Percentiles rank a stretch among this genome's conserved stretches.
Evolutionary conservation across 2,113 vertebrate genomes (phyloP).

Genomic region (Myanophis thanlyinensis): DNA sequence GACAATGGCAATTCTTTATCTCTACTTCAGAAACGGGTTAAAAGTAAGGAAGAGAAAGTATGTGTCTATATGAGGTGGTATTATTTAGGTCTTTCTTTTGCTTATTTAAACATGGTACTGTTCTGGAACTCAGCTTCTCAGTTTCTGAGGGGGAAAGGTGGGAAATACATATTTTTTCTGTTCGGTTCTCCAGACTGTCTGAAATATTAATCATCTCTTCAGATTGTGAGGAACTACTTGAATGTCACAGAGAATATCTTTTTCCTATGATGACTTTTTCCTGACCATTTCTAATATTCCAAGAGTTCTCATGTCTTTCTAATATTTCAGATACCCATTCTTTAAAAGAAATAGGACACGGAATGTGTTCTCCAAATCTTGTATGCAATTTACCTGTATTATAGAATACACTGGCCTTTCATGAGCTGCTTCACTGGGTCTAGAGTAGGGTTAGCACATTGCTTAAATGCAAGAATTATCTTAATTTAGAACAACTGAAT

Average conservation of each 20-base stretch:
- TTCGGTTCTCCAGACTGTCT: background rate
- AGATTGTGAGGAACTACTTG: background rate
- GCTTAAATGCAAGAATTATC: background rate
- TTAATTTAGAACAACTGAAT: background rate
- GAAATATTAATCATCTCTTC: background rate
- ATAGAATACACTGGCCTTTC: background rate
- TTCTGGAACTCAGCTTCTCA: background rate
- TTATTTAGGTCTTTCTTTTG: background rate
- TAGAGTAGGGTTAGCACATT: background rate
- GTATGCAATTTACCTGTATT: background rate
- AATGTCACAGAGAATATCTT: background rate
- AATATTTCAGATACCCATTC: background rate
- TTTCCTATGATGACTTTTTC: background rate
- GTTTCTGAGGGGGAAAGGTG: background rate
- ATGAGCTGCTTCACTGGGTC: background rate
- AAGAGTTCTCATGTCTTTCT: background rate
- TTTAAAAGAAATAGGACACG: background rate
- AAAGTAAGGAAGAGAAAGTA: constrained; percentile 82
- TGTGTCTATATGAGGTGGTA: background rate
- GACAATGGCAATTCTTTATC: constrained; percentile 35
- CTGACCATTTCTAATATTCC: background rate
- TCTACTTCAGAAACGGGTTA: constrained; percentile 75
- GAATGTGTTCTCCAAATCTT: background rate
- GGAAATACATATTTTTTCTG: background rate
- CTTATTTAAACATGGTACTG: background rate